These are phyloP conservation scores for Microctenopoma stevenorrisi DNA, from an alignment of 2,797 vertebrate species.

Conservation along the genomic window DNA sequence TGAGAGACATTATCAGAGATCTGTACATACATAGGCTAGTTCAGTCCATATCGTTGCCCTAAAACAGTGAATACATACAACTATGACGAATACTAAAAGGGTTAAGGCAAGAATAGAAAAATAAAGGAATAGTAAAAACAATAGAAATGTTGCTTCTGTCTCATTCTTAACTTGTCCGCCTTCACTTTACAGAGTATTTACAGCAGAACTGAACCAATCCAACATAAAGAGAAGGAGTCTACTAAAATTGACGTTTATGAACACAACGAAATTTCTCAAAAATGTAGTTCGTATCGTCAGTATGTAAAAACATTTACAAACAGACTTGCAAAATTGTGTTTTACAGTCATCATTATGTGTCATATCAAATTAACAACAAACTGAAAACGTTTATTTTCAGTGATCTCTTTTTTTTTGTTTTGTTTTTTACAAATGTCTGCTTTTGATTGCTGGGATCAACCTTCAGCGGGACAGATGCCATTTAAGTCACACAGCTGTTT, in stretches of 20 bases:
- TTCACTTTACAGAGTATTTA: constrained; percentile 82
- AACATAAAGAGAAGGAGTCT: constrained; percentile 57
- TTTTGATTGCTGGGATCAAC: constrained; percentile 48
- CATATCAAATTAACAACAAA: constrained; percentile 70
- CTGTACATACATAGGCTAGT: constrained; percentile 45
- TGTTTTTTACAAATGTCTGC: constrained; percentile 63
- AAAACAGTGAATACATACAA: constrained; percentile 48
- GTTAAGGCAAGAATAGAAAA: constrained; percentile 82
- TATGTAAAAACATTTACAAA: constrained; percentile 80
- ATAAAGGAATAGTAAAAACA: constrained; percentile 76
- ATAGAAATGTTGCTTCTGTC: constrained; percentile 73
- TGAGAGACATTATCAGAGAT: constrained; percentile 32
- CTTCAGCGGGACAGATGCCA: constrained; percentile 39
- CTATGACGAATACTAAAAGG: constrained; percentile 70
- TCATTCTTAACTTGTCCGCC: constrained; percentile 51
- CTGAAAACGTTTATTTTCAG: constrained; percentile 50
- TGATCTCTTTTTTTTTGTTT: constrained; percentile 30
- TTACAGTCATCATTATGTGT: constrained; percentile 57
- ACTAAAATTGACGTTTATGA: constrained; percentile 68
- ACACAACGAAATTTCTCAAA: constrained; percentile 51
- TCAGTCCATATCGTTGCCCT: constrained; percentile 37
- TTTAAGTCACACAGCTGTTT: constrained; percentile 48
- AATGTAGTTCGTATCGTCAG: constrained; percentile 69
- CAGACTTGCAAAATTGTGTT: constrained; percentile 69
- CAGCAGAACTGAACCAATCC: constrained; percentile 64